These are phyloP conservation scores for Chlamydotis undulata DNA, from an alignment of 2,113 vertebrate genomes.

Conservation along the genomic window DNA sequence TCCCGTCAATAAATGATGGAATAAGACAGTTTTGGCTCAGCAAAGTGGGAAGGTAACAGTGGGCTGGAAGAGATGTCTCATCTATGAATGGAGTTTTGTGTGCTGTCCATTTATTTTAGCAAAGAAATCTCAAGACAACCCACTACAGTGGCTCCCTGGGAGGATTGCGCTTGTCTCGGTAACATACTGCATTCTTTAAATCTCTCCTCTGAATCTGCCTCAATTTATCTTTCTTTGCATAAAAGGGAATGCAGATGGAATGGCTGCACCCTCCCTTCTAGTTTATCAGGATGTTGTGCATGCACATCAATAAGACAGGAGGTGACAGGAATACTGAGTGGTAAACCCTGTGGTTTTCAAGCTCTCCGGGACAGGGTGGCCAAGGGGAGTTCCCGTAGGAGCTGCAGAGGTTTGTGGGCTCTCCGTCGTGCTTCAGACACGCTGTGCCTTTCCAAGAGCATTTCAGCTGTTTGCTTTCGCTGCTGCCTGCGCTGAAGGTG, in stretches of 20 bases:
- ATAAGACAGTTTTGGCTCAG: neutral
- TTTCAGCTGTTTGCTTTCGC: neutral
- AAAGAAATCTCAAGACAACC: conserved; percentile 38
- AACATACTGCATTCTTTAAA: conserved; percentile 50
- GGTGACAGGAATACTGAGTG: neutral
- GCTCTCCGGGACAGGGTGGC: neutral
- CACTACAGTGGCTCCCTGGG: conserved; percentile 41
- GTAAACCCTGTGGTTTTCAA: neutral
- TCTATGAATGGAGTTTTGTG: conserved; percentile 1
- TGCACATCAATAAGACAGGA: neutral
- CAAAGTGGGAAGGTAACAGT: neutral
- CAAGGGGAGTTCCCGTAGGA: neutral
- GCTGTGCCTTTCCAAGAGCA: neutral
- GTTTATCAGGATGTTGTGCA: neutral
- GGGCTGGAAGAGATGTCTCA: neutral
- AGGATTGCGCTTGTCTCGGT: conserved; percentile 58
- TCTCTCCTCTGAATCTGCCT: conserved; percentile 52
- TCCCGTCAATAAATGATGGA: neutral
- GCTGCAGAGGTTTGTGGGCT: neutral
- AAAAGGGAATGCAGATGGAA: conserved; percentile 28
- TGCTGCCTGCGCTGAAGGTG: neutral
- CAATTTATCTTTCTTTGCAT: conserved; percentile 30
- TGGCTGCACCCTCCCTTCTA: neutral
- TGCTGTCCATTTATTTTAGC: conserved; percentile 44
- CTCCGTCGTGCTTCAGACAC: rapidly evolving